These are phyloP conservation scores for Macquaria ambigua DNA, from an alignment of 2,113 vertebrate species.

Conservation along the genomic window DNA sequence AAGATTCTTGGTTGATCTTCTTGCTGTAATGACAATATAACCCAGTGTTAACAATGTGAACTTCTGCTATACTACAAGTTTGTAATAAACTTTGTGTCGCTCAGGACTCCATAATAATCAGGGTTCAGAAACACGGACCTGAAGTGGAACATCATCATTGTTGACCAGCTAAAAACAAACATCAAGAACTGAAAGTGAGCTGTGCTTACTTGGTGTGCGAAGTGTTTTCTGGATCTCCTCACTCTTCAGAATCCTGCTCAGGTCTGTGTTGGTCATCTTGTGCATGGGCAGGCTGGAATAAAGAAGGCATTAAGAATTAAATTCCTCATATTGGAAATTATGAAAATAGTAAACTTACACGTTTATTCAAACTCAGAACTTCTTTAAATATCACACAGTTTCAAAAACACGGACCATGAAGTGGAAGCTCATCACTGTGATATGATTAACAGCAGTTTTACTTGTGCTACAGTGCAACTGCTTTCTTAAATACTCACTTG, in stretches of 20 bases:
- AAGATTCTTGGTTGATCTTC: conserved; percentile 89
- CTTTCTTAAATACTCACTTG: conserved; percentile 85
- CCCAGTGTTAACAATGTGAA: not conserved
- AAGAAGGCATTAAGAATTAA: not conserved
- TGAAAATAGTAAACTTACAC: not conserved
- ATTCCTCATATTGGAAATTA: not conserved
- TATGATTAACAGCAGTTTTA: not conserved
- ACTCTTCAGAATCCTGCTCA: conserved; percentile 95
- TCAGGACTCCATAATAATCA: conserved; percentile 84
- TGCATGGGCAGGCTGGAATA: conserved; percentile 93
- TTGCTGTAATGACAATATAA: conserved; percentile 85
- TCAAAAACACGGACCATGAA: conserved; percentile 89
- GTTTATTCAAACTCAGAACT: conserved; percentile 80
- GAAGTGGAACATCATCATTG: conserved; percentile 83
- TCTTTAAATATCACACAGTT: conserved; percentile 75
- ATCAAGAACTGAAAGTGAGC: not conserved
- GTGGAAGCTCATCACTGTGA: conserved; percentile 83
- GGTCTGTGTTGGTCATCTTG: conserved; percentile 98
- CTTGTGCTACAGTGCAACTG: too few species aligned
- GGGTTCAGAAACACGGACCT: conserved; percentile 86
- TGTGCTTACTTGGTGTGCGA: conserved; percentile 90
- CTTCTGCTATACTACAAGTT: not conserved
- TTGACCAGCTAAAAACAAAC: not conserved
- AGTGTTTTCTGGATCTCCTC: conserved; percentile 96
- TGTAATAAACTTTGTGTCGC: not conserved